Percentiles rank a stretch among this genome's conserved stretches.
These are phyloP conservation scores for Microtus ochrogaster DNA, from an alignment of 2,113 vertebrate species.

Conservation along the genomic window DNA sequence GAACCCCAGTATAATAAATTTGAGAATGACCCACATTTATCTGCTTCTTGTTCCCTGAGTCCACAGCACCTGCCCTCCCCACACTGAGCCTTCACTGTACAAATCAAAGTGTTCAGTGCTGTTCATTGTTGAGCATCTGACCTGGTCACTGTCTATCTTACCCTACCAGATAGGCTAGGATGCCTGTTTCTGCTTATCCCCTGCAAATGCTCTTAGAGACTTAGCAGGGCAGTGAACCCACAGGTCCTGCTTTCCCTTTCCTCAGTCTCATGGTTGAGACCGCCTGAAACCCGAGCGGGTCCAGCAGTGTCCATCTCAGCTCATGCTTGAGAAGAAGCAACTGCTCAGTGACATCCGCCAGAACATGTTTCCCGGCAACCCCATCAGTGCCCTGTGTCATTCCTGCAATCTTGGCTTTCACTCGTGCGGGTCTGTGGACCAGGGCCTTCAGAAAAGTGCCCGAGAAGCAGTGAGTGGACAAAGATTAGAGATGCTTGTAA, in stretches of 20 bases:
- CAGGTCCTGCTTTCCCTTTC: not conserved
- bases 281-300: not conserved
- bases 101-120: not conserved
- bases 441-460: not conserved
- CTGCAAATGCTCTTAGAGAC: not conserved
- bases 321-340: not conserved
- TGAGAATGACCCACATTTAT: not conserved
- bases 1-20: not conserved
- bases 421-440: not conserved
- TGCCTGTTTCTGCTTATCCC: not conserved
- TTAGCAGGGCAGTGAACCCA: not conserved
- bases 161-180: not conserved
- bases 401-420: not conserved
- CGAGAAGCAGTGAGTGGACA: not conserved
- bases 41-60: not conserved
- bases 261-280: not conserved
- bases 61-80: not conserved
- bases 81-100: not conserved
- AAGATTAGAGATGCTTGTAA: not conserved
- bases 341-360: not conserved
- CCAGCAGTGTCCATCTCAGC: not conserved
- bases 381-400: not conserved
- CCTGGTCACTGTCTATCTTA: not conserved
- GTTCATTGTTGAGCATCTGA: not conserved
- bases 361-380: not conserved